Conservation (phyloP, 2,113 vertebrate genomes). For the Corynorhinus townsendii region DNA sequence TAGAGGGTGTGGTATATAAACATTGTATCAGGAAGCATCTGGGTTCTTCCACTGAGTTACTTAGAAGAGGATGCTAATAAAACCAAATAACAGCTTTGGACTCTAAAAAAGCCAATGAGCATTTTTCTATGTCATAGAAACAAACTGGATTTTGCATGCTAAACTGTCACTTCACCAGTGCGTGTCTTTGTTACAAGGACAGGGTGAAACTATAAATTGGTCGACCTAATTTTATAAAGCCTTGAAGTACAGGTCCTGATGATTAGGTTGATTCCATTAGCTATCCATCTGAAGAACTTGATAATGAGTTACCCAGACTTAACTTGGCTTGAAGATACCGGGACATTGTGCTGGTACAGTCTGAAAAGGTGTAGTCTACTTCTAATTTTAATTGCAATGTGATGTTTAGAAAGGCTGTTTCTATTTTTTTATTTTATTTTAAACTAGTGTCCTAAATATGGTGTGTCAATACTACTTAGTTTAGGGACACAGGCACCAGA, state of each 20-base stretch:
- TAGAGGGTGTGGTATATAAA: neutral
- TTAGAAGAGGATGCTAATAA: neutral
- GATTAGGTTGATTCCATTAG: neutral
- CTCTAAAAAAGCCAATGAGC: neutral
- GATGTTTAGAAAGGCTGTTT: neutral
- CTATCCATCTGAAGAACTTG: neutral
- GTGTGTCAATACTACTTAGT: neutral
- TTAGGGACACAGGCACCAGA: neutral
- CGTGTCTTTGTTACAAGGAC: neutral
- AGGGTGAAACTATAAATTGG: neutral
- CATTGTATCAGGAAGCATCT: neutral
- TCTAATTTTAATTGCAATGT: neutral
- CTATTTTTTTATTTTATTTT: neutral
- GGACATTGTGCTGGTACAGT: neutral
- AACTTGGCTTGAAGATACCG: neutral
- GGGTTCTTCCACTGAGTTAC: neutral
- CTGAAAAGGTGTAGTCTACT: neutral
- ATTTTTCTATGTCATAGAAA: neutral
- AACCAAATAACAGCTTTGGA: neutral
- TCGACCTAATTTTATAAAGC: neutral
- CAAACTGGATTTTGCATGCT: neutral
- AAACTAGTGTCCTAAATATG: neutral
- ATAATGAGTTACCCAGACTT: neutral
- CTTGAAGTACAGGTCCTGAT: neutral
- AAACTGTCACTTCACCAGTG: neutral